phyloP scores from a whole-genome alignment of 2,113 vertebrate species.

The Rhynchopsitta pachyrhyncha region DNA sequence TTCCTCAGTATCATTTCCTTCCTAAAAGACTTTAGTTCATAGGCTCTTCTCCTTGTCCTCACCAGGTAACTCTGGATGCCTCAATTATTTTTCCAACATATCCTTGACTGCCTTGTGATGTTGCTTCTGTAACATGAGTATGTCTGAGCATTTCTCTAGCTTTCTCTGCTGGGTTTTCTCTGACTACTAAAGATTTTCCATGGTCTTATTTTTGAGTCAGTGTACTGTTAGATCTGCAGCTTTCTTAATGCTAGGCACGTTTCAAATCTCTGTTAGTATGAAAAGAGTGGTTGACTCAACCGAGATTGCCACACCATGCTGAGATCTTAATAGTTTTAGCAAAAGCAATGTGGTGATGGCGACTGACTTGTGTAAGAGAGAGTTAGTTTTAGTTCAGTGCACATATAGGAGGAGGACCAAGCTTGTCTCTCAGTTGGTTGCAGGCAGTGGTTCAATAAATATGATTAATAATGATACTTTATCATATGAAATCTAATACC shows the following conservation, averaged over 20 bases:
- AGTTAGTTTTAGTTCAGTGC: not conserved
- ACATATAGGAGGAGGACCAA: not conserved
- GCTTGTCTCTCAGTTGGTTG: not conserved
- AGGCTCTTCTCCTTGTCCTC: not conserved
- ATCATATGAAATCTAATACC: not conserved
- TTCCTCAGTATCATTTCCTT: not conserved
- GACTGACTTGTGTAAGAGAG: not conserved
- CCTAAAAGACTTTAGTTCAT: not conserved
- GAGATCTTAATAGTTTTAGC: not conserved
- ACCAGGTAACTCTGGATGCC: not conserved
- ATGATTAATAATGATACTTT: not conserved
- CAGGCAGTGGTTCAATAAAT: not conserved
- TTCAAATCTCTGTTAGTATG: not conserved
- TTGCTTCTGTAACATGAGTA: not conserved
- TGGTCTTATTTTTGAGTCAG: not conserved
- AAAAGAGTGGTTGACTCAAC: not conserved
- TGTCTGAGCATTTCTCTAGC: not conserved
- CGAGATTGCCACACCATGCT: not conserved
- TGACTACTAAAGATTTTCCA: not conserved
- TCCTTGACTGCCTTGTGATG: not conserved
- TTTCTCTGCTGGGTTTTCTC: not conserved
- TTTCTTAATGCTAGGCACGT: not conserved
- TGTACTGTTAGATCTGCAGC: not conserved
- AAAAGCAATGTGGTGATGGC: not conserved
- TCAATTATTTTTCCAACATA: not conserved